Evolutionary conservation across 1,140 invertebrate genomes (phyloP).

Genomic region (Plodia interpunctella): DNA sequence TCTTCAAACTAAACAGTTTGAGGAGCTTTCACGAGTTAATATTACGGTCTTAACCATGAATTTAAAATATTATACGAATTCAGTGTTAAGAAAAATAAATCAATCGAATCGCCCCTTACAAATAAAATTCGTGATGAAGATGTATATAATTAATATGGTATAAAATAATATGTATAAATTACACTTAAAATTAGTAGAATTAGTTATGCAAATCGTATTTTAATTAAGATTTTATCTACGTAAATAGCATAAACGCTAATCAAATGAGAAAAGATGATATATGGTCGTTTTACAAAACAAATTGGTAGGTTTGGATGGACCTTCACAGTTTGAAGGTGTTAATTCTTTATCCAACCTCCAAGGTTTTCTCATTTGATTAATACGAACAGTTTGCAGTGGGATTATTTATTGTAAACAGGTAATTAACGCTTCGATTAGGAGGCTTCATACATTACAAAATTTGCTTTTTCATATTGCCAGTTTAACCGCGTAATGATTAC

Average conservation of each 20-base stretch:
- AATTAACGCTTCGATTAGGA: slow-evolving; percentile 14
- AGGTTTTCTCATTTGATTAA: slow-evolving; percentile 40
- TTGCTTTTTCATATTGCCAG: neutral
- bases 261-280: slow-evolving; percentile 4
- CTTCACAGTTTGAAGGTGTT: slow-evolving; percentile 41
- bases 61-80: neutral
- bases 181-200: neutral
- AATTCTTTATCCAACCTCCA: slow-evolving; percentile 50
- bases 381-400: slow-evolving; percentile 17
- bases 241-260: neutral
- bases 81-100: neutral
- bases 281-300: slow-evolving; percentile 24
- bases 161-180: too few relatives aligned
- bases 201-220: neutral
- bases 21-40: too few relatives aligned
- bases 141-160: neutral
- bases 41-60: too few relatives aligned
- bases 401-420: slow-evolving; percentile 22
- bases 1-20: too few relatives aligned
- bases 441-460: neutral
- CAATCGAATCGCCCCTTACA: neutral
- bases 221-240: neutral
- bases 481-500: too few relatives aligned
- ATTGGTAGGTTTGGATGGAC: slow-evolving; percentile 17
- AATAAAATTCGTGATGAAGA: neutral